Conservation (phyloP, 2,113 vertebrate species). For the Solenodon paradoxus region DNA sequence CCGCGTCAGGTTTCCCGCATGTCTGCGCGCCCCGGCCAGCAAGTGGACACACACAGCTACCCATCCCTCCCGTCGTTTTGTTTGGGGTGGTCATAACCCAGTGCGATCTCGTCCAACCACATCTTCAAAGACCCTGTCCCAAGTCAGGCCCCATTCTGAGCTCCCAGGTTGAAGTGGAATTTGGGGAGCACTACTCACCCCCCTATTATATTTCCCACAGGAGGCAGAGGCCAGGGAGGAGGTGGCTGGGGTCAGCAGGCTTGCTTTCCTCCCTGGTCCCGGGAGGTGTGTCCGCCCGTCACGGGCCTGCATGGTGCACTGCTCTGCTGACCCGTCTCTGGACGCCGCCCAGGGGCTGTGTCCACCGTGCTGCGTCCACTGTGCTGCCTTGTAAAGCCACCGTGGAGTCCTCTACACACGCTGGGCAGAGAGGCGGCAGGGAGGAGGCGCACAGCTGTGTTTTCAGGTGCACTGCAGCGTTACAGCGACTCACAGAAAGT, state of each 20-base stretch:
- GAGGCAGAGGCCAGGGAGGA: background rate
- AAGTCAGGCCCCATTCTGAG: background rate
- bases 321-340: background rate
- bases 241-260: fast-evolving
- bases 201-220: fast-evolving
- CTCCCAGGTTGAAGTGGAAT: background rate
- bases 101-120: fast-evolving
- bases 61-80: fast-evolving
- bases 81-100: fast-evolving
- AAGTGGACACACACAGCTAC: background rate
- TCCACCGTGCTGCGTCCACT: fast-evolving
- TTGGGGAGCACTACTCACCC: background rate
- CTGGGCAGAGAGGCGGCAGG: too few species aligned
- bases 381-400: background rate
- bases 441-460: background rate
- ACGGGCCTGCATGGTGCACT: fast-evolving
- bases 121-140: background rate
- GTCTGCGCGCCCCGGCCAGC: fast-evolving
- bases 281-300: too few species aligned
- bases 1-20: too few species aligned
- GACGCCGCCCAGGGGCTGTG: background rate
- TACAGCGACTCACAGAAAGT: too few species aligned
- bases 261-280: too few species aligned
- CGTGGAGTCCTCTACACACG: fast-evolving
- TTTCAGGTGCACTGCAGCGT: background rate